Evolutionary conservation across 2,113 vertebrate species (phyloP), one percentile per base, ranked within the genome.

Genomic region (Neodontobutis hainanensis): DNA sequence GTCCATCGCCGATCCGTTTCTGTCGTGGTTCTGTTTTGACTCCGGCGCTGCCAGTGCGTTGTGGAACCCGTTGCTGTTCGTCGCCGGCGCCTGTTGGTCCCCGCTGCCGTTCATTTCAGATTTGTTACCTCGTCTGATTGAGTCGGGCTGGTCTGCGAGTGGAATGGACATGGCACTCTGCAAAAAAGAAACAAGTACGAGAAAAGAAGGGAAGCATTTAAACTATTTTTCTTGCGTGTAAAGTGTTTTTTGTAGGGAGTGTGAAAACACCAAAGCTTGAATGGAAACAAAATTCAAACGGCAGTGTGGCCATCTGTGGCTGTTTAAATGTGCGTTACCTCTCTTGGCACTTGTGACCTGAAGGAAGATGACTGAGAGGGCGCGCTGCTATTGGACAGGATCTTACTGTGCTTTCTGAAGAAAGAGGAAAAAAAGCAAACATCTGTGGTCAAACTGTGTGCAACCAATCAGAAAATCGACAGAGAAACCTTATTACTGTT

Each of bases 351-450:
- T 88, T 95, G 93, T 52, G 93, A 90, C 77, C 90, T 92, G 81
- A 89, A 90, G 71, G 94, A 94, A 49, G 92, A 83, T 35, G 94
- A 90, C 74, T 93, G 92, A 4, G 88, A 78, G 7, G 92, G 89
- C 68, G 92, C 65, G 89, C 92, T 90, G 78, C 93, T 87, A 81
- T 88, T 88, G 70, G 95, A 97, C 83, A 94, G 93, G 67, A 97
- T 93, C 92, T 96, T 97, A 90, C 96, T 98, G 93, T 97, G 96
- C 77, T 98, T 98, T 91, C 96, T 98, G 79, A 35, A 78, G 64
- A 77, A 15, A 69, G 12, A 8, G n/a, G n/a, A 16, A 58, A 44
- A 5, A 10, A 15, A 56, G 11, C 9, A 3, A 12, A 53, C n/a
- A 12, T 14, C 59, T 34, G 53, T 53, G 9, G 49, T 70, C 34